phyloP scores from a whole-genome alignment of 2,797 vertebrate genomes.

The Microctenopoma stevenorrisi region DNA sequence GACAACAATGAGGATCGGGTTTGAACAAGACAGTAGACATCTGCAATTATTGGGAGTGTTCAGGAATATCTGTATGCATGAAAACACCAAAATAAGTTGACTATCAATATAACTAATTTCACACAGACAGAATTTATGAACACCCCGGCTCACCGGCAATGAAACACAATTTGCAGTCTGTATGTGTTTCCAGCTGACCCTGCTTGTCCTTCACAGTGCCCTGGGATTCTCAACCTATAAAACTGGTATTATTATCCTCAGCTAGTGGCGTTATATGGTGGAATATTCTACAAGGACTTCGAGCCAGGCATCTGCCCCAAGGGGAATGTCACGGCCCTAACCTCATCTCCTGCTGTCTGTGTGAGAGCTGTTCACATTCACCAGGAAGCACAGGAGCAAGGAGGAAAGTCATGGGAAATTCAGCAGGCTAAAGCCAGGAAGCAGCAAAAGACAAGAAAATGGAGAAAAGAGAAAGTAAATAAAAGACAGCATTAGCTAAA shows the following conservation, averaged over 20 bases:
- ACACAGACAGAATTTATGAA: slow-evolving; percentile 5
- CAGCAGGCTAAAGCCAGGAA: not conserved
- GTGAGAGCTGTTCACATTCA: slow-evolving; percentile 29
- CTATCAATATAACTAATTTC: not conserved
- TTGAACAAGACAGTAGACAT: not conserved
- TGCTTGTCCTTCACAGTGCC: slow-evolving; percentile 51
- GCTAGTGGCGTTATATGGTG: slow-evolving; percentile 29
- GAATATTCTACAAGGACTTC: slow-evolving; percentile 50
- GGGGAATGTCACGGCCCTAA: slow-evolving; percentile 45
- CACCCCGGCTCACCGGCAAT: not conserved
- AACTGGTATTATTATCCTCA: slow-evolving; percentile 59
- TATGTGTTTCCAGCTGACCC: slow-evolving; percentile 49
- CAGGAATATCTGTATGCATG: not conserved
- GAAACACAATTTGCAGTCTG: slow-evolving; percentile 32
- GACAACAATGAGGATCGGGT: not conserved
- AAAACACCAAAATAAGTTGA: not conserved
- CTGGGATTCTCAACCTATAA: slow-evolving; percentile 52
- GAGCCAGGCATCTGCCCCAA: slow-evolving; percentile 12
- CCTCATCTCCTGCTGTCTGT: slow-evolving; percentile 52
- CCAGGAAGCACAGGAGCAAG: slow-evolving; percentile 24
- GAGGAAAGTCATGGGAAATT: slow-evolving; percentile 11
- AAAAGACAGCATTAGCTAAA: not conserved
- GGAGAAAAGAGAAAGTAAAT: not conserved
- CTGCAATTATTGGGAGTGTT: not conserved
- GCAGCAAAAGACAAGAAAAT: not conserved